Evolutionary conservation across 1,140 invertebrate genomes (phyloP).

Genomic region (Philotrypesis tridentata): DNA sequence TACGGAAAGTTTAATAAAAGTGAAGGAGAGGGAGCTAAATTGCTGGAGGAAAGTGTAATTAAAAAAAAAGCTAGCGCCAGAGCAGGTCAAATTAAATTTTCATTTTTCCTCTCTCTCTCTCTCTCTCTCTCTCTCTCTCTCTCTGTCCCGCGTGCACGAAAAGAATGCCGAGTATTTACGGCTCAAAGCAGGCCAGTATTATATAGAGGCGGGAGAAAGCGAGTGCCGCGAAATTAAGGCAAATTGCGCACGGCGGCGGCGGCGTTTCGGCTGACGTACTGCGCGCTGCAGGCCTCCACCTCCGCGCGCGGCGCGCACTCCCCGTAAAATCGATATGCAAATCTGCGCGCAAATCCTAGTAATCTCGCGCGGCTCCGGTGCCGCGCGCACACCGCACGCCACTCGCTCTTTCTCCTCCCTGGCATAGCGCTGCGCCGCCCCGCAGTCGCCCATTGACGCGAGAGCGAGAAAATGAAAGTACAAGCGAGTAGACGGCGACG

Average conservation of each 20-base stretch:
- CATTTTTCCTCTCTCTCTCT: not conserved
- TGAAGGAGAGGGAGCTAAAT: too few relatives aligned
- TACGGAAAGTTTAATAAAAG: too few relatives aligned
- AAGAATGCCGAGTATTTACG: not conserved
- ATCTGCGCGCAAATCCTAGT: slow-evolving; percentile 72
- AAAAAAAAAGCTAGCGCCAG: not conserved
- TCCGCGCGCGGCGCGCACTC: not conserved
- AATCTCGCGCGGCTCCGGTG: slow-evolving; percentile 61
- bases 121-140: too few relatives aligned
- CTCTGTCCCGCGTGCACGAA: too few relatives aligned
- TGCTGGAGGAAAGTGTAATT: not conserved
- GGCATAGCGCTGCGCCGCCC: not conserved
- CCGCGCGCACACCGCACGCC: not conserved
- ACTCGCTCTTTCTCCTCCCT: slow-evolving; percentile 36
- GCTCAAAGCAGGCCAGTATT: not conserved
- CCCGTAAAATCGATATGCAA: slow-evolving; percentile 71
- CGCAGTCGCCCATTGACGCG: slow-evolving; percentile 47
- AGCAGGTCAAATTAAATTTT: not conserved
- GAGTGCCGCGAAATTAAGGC: slow-evolving; percentile 22
- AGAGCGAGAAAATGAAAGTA: slow-evolving; percentile 32
- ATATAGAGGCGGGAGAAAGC: too few relatives aligned
- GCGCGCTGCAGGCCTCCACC: not conserved
- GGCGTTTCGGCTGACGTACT: not conserved
- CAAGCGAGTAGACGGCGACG: slow-evolving; percentile 31
- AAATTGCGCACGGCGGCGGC: slow-evolving; percentile 42